Conservation (phyloP, 2,113 vertebrate genomes). For the Ondatra zibethicus region DNA sequence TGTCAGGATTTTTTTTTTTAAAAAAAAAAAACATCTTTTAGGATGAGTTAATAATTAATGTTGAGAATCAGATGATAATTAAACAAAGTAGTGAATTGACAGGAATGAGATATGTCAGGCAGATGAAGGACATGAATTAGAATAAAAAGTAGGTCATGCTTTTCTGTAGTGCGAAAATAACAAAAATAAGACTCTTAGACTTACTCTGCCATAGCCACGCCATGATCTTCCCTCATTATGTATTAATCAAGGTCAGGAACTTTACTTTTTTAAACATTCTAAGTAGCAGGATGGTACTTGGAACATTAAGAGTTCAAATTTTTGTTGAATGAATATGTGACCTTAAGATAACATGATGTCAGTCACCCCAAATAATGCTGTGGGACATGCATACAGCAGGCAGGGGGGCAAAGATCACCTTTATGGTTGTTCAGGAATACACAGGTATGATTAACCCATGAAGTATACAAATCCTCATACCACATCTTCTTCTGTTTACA, state of each 20-base stretch:
- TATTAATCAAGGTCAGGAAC: background rate
- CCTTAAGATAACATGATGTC: background rate
- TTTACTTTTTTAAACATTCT: background rate
- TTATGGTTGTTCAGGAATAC: background rate
- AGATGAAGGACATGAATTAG: background rate
- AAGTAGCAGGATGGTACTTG: background rate
- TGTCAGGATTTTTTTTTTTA: background rate
- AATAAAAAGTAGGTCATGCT: slow-evolving; percentile 32
- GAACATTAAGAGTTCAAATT: background rate
- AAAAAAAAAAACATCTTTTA: background rate
- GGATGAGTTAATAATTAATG: slow-evolving; percentile 46
- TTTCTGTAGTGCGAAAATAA: slow-evolving; percentile 18
- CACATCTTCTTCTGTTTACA: background rate
- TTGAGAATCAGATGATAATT: slow-evolving; percentile 44
- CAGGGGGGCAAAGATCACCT: background rate
- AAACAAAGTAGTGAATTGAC: slow-evolving; percentile 37
- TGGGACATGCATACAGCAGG: background rate
- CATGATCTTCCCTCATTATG: background rate
- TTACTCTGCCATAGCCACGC: background rate
- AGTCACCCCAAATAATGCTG: background rate
- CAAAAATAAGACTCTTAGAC: background rate
- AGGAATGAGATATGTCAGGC: background rate
- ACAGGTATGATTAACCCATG: background rate
- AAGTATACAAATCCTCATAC: background rate
- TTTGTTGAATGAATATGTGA: slow-evolving; percentile 26